phyloP scores from a whole-genome alignment of 2,888 invertebrate species.

The Thalpophila matura region DNA sequence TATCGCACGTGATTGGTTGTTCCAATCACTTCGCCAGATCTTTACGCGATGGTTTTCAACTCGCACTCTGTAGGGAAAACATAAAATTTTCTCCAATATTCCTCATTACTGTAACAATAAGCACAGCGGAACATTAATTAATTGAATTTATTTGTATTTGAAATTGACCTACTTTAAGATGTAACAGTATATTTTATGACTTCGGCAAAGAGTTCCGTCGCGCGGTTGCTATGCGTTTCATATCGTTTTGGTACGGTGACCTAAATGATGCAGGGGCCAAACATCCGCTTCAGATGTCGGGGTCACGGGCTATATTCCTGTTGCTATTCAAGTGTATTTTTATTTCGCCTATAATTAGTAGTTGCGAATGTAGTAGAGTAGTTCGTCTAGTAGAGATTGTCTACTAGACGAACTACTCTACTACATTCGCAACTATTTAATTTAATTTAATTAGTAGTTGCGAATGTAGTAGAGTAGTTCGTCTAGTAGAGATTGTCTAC shows the following conservation, averaged over 20 bases:
- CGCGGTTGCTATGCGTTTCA: neutral
- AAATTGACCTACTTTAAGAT: neutral
- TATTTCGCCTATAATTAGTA: too few relatives aligned
- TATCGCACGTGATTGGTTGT: too few relatives aligned
- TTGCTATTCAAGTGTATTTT: neutral
- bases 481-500: too few relatives aligned
- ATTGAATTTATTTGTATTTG: neutral
- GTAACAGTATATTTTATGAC: neutral
- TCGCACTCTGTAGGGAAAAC: neutral
- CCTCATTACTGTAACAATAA: neutral
- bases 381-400: too few relatives aligned
- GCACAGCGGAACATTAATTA: neutral
- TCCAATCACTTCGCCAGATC: too few relatives aligned
- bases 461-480: too few relatives aligned
- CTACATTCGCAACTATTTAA: too few relatives aligned
- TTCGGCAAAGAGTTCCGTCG: neutral
- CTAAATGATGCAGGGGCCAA: conserved; percentile 9
- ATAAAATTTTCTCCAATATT: neutral
- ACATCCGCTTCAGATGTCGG: neutral
- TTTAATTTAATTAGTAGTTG: too few relatives aligned
- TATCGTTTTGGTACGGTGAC: conserved; percentile 23
- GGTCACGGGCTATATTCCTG: conserved; percentile 35
- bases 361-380: too few relatives aligned
- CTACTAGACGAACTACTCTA: too few relatives aligned
- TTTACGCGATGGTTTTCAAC: too few relatives aligned